Base-by-base conservation (phyloP, 1,140 invertebrate genomes). In the Microplitis demolitor region DNA sequence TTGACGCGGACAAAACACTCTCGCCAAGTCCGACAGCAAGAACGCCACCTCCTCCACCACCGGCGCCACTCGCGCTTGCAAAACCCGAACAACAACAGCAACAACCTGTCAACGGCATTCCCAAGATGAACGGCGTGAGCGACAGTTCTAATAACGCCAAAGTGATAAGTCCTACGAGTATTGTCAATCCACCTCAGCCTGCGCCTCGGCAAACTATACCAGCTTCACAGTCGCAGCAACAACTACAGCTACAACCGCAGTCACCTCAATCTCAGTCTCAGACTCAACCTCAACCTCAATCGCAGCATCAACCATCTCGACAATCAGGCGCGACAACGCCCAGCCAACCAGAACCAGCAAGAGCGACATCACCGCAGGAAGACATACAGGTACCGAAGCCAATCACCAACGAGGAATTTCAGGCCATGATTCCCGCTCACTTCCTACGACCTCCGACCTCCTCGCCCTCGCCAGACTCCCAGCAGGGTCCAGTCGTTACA, bases 381-480 rank as follows among this genome's bases (percentile, higher is more conserved):
- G 84, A 87, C 66, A 84, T 86, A 87, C 89, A 90, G 87, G 91
- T 92, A 85, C 89, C 92, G 85, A 91, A 93, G 87, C 93, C 94
- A 81, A 92, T 95, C 88, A 96, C 94, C 87, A 96, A 93, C 89
- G 94, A 95, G 89, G 94, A 96, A 88, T 96, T 96, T 90, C 93
- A 95, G 91, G 94, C 94, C 85, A 94, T 97, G 94, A 96, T 96
- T 80, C 95, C 95, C 78, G 91, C 93, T 83, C 94, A 95, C 88
- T 96, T 96, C 91, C 91, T 94, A 74, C 85, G 88, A 88, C 81
- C 89, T 87, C 78, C 90, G 88, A 87, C 85, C 82, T 88, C 87
- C 89, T 84, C 86, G 79, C 83, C 81, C 80, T 86, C 87, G 71
- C 85, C 84, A 80, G 82, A 86, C 64, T 84, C 82, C 80, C 83